Evolutionary conservation across 2,797 vertebrate species (phyloP).

Genomic region (Paratrypauchen microcephalus): DNA sequence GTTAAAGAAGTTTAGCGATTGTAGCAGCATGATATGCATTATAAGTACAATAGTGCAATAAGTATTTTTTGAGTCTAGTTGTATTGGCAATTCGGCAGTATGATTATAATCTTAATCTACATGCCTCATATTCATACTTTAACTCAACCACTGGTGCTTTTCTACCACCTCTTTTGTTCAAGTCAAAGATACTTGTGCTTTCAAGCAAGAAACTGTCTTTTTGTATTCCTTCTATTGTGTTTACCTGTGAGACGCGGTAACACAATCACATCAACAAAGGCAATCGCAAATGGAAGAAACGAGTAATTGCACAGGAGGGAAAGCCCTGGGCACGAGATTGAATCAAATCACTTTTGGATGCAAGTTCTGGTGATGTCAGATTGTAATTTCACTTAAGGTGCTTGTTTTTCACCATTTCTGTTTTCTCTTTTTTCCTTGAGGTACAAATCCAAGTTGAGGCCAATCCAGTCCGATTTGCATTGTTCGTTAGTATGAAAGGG

Average conservation of each 20-base stretch:
- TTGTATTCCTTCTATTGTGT: conserved; percentile 30
- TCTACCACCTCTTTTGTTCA: background rate
- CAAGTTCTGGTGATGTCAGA: conserved; percentile 58
- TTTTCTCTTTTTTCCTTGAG: conserved; percentile 37
- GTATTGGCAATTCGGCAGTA: too few relatives aligned
- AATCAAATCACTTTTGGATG: conserved; percentile 55
- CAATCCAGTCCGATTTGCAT: conserved; percentile 65
- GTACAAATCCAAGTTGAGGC: conserved; percentile 57
- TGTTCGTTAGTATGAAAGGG: conserved; percentile 50
- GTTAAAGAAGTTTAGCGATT: too few relatives aligned
- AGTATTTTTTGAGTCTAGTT: too few relatives aligned
- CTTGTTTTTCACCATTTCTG: conserved; percentile 49
- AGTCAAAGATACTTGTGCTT: conserved; percentile 13
- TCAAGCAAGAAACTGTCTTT: conserved; percentile 22
- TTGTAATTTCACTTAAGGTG: conserved; percentile 64
- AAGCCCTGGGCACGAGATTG: conserved; percentile 44
- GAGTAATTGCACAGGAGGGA: conserved; percentile 44
- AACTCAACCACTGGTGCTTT: background rate
- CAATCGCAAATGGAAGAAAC: conserved; percentile 46
- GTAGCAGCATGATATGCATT: too few relatives aligned
- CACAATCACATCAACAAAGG: conserved; percentile 34
- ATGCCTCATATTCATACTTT: too few relatives aligned
- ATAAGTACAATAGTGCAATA: too few relatives aligned
- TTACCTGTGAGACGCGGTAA: conserved; percentile 38
- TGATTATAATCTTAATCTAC: too few relatives aligned